phyloP scores from a whole-genome alignment of 2,113 vertebrate genomes.

The Numida meleagris region DNA sequence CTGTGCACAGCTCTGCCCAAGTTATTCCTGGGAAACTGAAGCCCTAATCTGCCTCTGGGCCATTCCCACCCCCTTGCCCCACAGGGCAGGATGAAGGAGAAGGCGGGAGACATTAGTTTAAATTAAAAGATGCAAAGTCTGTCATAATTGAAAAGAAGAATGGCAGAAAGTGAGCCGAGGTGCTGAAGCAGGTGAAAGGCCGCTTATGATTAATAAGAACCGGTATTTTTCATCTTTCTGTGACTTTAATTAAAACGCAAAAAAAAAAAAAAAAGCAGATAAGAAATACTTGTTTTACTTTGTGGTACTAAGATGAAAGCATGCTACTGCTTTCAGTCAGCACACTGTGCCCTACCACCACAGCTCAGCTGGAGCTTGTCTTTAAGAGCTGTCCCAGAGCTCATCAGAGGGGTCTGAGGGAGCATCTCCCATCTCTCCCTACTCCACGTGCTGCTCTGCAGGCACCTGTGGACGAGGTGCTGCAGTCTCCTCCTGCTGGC shows the following conservation, averaged over 20 bases:
- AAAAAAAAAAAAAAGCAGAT: neutral
- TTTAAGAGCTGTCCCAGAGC: neutral
- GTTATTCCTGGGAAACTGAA: accelerated
- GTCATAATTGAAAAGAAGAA: neutral
- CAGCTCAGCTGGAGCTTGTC: neutral
- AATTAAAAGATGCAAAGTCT: neutral
- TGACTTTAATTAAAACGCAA: conserved; percentile 1
- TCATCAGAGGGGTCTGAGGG: neutral
- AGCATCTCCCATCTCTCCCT: accelerated
- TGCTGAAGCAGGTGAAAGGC: neutral
- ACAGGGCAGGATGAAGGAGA: neutral
- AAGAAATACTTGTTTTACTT: neutral
- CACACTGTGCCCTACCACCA: neutral
- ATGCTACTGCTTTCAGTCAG: neutral
- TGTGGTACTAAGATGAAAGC: neutral
- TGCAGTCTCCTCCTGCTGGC: neutral
- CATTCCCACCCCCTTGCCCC: neutral
- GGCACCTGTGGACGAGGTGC: neutral
- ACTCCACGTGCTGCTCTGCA: accelerated
- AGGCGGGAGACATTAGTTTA: neutral
- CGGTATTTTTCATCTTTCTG: conserved; percentile 2
- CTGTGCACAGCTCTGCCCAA: neutral
- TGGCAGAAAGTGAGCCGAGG: neutral
- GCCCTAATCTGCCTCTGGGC: neutral
- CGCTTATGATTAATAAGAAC: neutral